phyloP scores from a whole-genome alignment of 1,140 invertebrate genomes.

The Drosophila rhopaloa region DNA sequence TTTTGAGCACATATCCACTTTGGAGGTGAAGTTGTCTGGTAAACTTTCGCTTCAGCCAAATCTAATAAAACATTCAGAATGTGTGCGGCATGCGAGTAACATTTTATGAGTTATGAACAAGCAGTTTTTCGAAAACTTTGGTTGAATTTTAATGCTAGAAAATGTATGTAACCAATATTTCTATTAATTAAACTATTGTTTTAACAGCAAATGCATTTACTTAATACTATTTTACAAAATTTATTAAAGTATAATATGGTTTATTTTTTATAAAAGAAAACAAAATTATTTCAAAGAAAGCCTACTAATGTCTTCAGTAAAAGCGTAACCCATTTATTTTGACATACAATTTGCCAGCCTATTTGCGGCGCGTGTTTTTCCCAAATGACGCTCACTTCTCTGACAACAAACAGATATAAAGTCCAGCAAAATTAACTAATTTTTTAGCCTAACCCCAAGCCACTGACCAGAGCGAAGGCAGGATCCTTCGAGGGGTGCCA shows the following conservation, averaged over 20 bases:
- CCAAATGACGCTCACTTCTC: constrained; percentile 26
- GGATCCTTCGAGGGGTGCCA: constrained; percentile 15
- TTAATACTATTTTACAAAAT: not conserved
- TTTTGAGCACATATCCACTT: constrained; percentile 23
- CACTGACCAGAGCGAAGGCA: constrained; percentile 40
- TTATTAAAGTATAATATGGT: not conserved
- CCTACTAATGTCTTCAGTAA: no score
- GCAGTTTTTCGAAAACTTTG: constrained; percentile 7
- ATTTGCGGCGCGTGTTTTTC: constrained; percentile 45
- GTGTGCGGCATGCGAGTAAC: constrained; percentile 38
- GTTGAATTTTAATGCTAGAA: not conserved
- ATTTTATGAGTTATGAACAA: constrained; percentile 48
- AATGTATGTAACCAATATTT: not conserved
- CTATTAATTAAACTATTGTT: constrained; percentile 1
- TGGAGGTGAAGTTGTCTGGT: constrained; percentile 25
- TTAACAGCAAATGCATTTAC: not conserved
- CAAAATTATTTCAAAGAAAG: no score
- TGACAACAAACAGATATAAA: constrained; percentile 22
- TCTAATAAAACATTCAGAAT: constrained; percentile 52
- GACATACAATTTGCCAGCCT: constrained; percentile 62
- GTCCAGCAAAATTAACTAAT: constrained; percentile 72
- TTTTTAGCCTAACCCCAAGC: constrained; percentile 59
- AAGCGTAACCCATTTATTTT: constrained; percentile 8
- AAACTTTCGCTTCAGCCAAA: constrained; percentile 37
- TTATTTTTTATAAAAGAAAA: no score